Evolutionary conservation across 2,888 invertebrate species (phyloP).

Genomic region (Cynaeus angustus): DNA sequence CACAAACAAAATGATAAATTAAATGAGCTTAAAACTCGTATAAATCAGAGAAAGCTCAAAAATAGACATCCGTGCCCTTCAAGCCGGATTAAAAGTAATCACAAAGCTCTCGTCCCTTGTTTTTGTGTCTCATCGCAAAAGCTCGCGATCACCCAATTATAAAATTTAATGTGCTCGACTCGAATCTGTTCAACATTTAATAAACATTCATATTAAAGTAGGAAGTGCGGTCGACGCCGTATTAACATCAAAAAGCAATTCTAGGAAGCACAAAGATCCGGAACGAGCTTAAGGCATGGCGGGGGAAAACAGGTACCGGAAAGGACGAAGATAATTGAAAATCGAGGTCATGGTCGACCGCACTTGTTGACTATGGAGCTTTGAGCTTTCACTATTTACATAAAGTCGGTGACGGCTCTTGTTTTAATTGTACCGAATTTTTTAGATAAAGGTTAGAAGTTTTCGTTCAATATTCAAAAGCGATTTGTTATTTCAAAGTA

Average conservation of each 20-base stretch:
- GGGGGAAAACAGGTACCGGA: slow-evolving; percentile 20
- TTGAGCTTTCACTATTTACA: slow-evolving; percentile 16
- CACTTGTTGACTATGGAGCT: slow-evolving; percentile 31
- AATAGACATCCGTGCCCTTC: slow-evolving; percentile 6
- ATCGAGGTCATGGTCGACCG: slow-evolving; percentile 22
- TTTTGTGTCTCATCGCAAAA: neutral
- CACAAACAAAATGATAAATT: too few relatives aligned
- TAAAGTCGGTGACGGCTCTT: neutral
- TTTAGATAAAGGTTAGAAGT: too few relatives aligned
- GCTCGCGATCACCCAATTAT: neutral
- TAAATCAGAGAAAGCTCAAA: neutral
- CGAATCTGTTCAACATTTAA: slow-evolving; percentile 9
- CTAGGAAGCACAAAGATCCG: slow-evolving; percentile 29
- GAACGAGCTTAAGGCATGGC: slow-evolving; percentile 23
- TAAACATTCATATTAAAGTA: slow-evolving; percentile 23
- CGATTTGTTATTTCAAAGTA: too few relatives aligned
- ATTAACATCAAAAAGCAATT: slow-evolving; percentile 27
- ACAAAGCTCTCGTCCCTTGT: neutral
- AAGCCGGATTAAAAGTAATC: slow-evolving; percentile 3
- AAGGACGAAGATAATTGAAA: slow-evolving; percentile 25
- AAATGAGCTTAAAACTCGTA: too few relatives aligned
- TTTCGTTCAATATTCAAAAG: too few relatives aligned
- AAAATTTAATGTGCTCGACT: neutral
- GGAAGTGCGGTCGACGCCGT: slow-evolving; percentile 13
- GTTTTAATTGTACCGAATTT: too few relatives aligned